Conservation (phyloP, 2,888 invertebrate species). For the Phyllotreta striolata region DNA sequence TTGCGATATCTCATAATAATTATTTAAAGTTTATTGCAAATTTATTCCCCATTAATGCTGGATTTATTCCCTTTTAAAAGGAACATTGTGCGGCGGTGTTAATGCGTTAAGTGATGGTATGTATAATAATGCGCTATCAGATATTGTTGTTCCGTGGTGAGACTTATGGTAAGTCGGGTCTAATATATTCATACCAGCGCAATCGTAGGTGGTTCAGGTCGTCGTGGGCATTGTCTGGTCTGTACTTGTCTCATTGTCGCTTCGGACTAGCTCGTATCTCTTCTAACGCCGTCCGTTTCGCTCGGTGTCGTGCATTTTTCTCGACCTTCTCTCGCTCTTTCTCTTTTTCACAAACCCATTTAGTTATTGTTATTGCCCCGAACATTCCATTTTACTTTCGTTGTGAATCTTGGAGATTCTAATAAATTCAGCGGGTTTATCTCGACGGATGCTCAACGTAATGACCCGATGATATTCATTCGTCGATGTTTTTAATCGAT, state of each 20-base stretch:
- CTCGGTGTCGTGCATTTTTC: constrained; percentile 48
- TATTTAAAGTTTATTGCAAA: not conserved
- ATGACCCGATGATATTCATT: constrained; percentile 22
- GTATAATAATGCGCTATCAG: constrained; percentile 45
- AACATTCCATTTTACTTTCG: constrained; percentile 38
- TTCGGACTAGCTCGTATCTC: constrained; percentile 50
- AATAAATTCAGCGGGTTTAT: constrained; percentile 31
- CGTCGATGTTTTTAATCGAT: not conserved
- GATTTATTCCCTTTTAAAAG: constrained; percentile 37
- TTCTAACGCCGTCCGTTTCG: constrained; percentile 41
- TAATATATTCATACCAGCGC: constrained; percentile 59
- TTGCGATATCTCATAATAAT: too few relatives aligned
- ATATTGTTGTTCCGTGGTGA: constrained; percentile 45
- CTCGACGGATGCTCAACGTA: constrained; percentile 21
- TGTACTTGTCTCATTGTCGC: constrained; percentile 51
- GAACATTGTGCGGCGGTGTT: constrained; percentile 42
- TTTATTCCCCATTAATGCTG: constrained; percentile 12
- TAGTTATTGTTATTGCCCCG: constrained; percentile 37
- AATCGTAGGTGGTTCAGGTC: constrained; percentile 50
- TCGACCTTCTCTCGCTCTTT: constrained; percentile 14
- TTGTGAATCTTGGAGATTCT: constrained; percentile 20
- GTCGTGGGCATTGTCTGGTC: constrained; percentile 51
- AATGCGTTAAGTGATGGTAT: constrained; percentile 42
- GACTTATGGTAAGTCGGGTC: constrained; percentile 57
- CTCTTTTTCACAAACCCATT: constrained; percentile 19